Evolutionary conservation across 2,888 invertebrate genomes (phyloP).

Genomic region (Parnassius mnemosyne): DNA sequence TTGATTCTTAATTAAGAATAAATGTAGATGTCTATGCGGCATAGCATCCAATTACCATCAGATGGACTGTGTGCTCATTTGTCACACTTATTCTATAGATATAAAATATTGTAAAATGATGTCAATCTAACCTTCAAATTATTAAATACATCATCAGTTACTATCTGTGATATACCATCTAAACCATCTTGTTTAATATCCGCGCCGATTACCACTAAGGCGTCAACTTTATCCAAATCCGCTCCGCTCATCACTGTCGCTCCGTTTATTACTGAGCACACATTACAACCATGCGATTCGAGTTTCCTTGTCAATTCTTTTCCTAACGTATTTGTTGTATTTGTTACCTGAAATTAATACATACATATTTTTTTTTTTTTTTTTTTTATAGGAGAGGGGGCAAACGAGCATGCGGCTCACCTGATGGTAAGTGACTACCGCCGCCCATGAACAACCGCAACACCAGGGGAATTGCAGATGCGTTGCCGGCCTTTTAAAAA

Average conservation of each 20-base stretch:
- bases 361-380: no score
- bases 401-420: no score
- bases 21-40: no score
- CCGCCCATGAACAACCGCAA: no score
- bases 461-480: no score
- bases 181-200: slow-evolving; percentile 46
- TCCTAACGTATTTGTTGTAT: slow-evolving; percentile 54
- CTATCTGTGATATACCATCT: slow-evolving; percentile 51
- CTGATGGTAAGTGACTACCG: no score
- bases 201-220: slow-evolving; percentile 62
- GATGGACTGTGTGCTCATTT: no score
- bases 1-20: no score
- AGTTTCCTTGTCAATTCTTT: slow-evolving; percentile 51
- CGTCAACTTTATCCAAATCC: slow-evolving; percentile 47
- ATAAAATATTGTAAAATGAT: background rate
- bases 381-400: no score
- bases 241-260: slow-evolving; percentile 36
- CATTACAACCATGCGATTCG: slow-evolving; percentile 53
- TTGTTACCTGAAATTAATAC: slow-evolving; percentile 53
- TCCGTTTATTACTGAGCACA: slow-evolving; percentile 39
- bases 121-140: slow-evolving; percentile 57
- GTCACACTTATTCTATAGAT: no score
- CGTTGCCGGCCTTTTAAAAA: no score
- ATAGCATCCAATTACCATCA: no score
- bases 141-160: slow-evolving; percentile 59